Percentiles rank a stretch among this genome's conserved stretches.
These are phyloP conservation scores for Willowsia nigromaculata DNA, from an alignment of 2,888 invertebrate species.

Conservation along the genomic window DNA sequence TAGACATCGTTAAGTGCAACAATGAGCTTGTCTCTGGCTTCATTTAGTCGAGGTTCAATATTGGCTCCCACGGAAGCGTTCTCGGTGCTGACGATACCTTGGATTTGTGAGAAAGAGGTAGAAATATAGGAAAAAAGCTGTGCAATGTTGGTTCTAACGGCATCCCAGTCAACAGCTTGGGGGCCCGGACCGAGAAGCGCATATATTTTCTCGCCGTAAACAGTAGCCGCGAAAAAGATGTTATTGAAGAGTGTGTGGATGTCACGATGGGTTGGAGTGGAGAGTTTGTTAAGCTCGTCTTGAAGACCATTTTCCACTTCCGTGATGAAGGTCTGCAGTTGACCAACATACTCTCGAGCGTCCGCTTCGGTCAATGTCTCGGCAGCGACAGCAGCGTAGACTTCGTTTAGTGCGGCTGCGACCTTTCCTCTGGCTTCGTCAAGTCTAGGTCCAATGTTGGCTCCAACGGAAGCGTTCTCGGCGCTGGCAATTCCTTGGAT, in stretches of 20 bases:
- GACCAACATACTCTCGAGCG: neutral
- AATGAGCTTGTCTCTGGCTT: neutral
- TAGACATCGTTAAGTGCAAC: neutral
- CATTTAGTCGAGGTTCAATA: neutral
- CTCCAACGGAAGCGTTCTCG: neutral
- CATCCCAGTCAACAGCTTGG: neutral
- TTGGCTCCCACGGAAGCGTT: neutral
- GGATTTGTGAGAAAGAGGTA: neutral
- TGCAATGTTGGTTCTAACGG: neutral
- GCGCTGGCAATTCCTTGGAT: neutral
- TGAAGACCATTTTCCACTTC: neutral
- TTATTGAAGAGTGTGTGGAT: constrained; percentile 10
- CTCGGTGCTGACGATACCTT: neutral
- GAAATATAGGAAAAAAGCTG: neutral
- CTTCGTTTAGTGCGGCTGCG: neutral
- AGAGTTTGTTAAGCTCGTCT: neutral
- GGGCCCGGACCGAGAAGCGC: neutral
- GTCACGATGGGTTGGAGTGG: neutral
- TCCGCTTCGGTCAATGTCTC: constrained; percentile 32
- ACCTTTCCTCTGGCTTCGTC: constrained; percentile 20
- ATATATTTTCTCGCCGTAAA: neutral
- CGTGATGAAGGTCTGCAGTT: neutral
- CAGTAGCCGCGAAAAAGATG: neutral
- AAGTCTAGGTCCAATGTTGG: neutral
- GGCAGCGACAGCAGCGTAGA: neutral